Evolutionary conservation across 2,797 vertebrate species (phyloP), one percentile per base, ranked within the genome.

Genomic region (Dendrocincla fuliginosa): DNA sequence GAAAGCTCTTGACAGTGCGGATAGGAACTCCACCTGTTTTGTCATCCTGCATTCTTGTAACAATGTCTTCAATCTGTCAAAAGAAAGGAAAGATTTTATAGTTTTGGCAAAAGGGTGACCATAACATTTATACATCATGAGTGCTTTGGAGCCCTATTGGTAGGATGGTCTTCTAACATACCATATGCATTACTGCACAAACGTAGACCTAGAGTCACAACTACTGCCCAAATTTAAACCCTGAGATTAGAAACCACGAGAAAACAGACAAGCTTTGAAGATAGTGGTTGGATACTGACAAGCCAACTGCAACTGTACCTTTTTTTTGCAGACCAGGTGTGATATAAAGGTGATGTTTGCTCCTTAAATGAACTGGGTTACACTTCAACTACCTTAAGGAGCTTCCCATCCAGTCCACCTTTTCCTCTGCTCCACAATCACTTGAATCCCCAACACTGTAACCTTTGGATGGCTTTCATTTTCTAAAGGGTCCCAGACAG

Each of bases 1-100:
- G 98, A 97, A 99, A 99, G 95, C 99, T 99, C 98, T 99, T 99
- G 96, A 99, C 99, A 27, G 99, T 99, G 95, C 99, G 98, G 97
- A 99, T 98, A 69, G 99, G 99, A 69, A 99, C 99, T 6, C 99
- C 99, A 14, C 99, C 99, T 2, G 98, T 98, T 97, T 99, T 99
- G 97, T 99, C 99, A 95, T 99, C 99, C 95, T 99, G 99, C 98
- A 99, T 99, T 83, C 94, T 98, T 7, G 98, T 99, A 95, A 99
- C 95, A 12, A 99, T 99, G 77, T 99, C 99, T 97, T 99, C 99
- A 88, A 99, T 99, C 99, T 99, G 97, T 60, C 73, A 98, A 97
- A 89, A 90, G 85, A 94, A 96, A 94, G 44, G 86, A 82, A 69
- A 93, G 39, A 75, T 57, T 83, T 60, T 68, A 52, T 73, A 52